phyloP scores from a whole-genome alignment of 2,113 vertebrate genomes.

The Myiozetetes cayanensis region DNA sequence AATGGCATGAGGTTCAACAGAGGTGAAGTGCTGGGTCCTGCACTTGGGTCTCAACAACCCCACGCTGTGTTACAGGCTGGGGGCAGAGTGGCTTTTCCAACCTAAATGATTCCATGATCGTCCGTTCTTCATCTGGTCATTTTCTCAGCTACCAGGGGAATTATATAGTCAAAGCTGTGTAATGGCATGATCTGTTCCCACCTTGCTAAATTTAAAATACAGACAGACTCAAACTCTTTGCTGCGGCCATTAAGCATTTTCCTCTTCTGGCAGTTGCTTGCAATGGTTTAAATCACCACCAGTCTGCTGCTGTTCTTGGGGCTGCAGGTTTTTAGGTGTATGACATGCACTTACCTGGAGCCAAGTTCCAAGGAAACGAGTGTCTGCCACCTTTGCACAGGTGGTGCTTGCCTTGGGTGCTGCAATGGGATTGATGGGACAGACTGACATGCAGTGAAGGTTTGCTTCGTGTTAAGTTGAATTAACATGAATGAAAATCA shows the following conservation, averaged over 20 bases:
- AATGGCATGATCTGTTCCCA: not conserved
- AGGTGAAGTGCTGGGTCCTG: not conserved
- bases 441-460: not conserved
- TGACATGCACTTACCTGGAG: not conserved
- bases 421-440: not conserved
- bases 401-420: not conserved
- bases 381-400: not conserved
- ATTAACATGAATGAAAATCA: not conserved
- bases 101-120: not conserved
- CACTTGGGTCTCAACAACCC: not conserved
- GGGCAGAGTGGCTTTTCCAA: not conserved
- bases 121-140: not conserved
- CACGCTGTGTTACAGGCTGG: not conserved
- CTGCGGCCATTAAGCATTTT: not conserved
- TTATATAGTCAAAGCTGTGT: not conserved
- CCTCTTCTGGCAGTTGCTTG: not conserved
- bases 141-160: not conserved
- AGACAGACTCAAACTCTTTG: not conserved
- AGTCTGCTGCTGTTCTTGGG: not conserved
- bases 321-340: not conserved
- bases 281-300: not conserved
- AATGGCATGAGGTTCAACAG: rapidly evolving
- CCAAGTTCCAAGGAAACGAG: not conserved
- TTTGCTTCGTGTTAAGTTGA: not conserved
- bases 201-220: not conserved